Evolutionary conservation across 2,113 vertebrate species (phyloP), one percentile per base, ranked within the genome.

Genomic region (Cyprinodon variegatus): DNA sequence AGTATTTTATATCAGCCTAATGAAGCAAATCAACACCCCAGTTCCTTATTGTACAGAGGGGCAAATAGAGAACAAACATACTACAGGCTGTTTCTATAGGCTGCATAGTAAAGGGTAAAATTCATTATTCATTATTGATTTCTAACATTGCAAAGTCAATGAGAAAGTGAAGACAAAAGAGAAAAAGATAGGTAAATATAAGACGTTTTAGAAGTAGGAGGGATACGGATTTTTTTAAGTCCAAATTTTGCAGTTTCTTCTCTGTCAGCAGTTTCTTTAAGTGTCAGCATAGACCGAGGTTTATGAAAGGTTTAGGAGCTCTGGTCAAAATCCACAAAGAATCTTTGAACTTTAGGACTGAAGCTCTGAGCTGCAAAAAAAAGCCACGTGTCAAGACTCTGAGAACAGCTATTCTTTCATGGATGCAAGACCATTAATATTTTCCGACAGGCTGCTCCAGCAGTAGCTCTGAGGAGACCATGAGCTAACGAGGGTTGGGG

Each of bases 81-180:
- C 63, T 65, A 63, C 66, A 72, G 48, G 48, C 13, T 59, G 64
- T 17, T 65, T 66, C 50, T 22, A 75, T 71, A 66, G 67, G 67
- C 46, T 41, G 20, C 15, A 65, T 15, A 78, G 68, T 61, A 67
- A 72, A 76, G 68, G 78, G 76, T 79, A 73, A 78, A 79, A 84
- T 53, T 60, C 36, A 80, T 86, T 82, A 72, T 65, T 81, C 63
- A 66, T 69, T 13, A 85, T 85, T 74, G 74, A 87, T 79, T 79
- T 68, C 22, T 13, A 46, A 48, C 70, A 60, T 67, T 64, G 70
- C 66, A 62, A 62, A 63, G 64, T 38, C 0, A 4, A 50, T 72
- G 29, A 69, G 61, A 39, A 74, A 64, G 74, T 74, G 41, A 45
- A 67, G 48, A 85, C 81, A 68, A 81, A 83, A 82, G 41, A 77